phyloP scores from a whole-genome alignment of 2,888 invertebrate species.

The Asteroscopus sphinx region DNA sequence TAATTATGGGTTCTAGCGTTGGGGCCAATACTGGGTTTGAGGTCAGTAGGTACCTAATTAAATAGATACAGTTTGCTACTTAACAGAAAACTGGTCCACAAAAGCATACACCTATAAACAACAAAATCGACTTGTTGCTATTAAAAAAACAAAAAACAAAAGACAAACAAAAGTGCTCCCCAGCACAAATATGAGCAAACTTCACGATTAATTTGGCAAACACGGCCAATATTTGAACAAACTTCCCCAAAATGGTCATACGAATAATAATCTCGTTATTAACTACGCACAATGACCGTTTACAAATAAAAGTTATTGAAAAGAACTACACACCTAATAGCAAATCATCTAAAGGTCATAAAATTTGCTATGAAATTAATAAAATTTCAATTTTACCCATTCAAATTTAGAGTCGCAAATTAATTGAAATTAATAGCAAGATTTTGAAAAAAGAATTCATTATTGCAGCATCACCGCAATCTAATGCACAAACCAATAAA shows the following conservation, averaged over 20 bases:
- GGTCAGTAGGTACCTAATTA: too few relatives aligned
- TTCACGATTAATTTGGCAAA: slow-evolving; percentile 74
- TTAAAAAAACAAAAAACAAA: slow-evolving; percentile 37
- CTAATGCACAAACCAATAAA: slow-evolving; percentile 21
- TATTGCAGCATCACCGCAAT: slow-evolving; percentile 65
- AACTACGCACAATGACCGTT: slow-evolving; percentile 74
- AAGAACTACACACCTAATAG: slow-evolving; percentile 66
- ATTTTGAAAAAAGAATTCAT: slow-evolving; percentile 65
- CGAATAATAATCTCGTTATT: slow-evolving; percentile 82
- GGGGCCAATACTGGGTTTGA: too few relatives aligned
- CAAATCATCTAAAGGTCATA: slow-evolving; percentile 54
- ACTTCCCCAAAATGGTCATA: slow-evolving; percentile 64
- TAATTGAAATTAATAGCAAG: slow-evolving; percentile 22
- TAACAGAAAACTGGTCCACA: too few relatives aligned
- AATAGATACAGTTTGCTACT: too few relatives aligned
- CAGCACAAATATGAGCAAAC: slow-evolving; percentile 51
- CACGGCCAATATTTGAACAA: slow-evolving; percentile 80
- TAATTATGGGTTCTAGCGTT: too few relatives aligned
- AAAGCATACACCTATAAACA: too few relatives aligned
- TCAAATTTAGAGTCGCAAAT: slow-evolving; percentile 26
- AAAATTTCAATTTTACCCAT: slow-evolving; percentile 33
- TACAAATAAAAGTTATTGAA: slow-evolving; percentile 80
- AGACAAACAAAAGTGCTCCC: slow-evolving; percentile 5
- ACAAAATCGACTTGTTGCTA: neutral
- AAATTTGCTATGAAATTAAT: slow-evolving; percentile 9